Evolutionary conservation across 1,140 invertebrate genomes (phyloP).

Genomic region (Ips nitidus): DNA sequence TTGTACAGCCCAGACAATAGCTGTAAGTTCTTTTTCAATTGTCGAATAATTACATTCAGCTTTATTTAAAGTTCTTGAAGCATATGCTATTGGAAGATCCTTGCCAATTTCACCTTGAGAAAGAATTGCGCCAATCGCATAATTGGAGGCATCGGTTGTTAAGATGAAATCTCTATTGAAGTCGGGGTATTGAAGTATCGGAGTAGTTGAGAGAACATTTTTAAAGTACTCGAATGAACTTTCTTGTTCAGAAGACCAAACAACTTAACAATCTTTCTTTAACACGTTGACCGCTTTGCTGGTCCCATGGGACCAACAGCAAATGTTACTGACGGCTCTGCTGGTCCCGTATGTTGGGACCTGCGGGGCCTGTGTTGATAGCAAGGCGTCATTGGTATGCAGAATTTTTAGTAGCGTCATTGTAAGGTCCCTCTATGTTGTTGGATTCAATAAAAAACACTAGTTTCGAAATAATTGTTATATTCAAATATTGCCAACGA

Average conservation of each 20-base stretch:
- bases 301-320: too few species aligned
- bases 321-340: too few species aligned
- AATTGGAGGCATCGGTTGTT: conserved; percentile 51
- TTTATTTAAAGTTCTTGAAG: conserved; percentile 42
- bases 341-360: too few species aligned
- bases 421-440: too few species aligned
- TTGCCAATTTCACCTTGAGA: conserved; percentile 39
- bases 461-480: too few species aligned
- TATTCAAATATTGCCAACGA: too few species aligned
- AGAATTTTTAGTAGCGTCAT: too few species aligned
- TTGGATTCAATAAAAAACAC: too few species aligned
- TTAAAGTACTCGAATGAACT: conserved; percentile 51
- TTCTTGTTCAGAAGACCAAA: conserved; percentile 28
- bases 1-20: conserved; percentile 37
- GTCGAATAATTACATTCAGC: conserved; percentile 41
- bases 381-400: too few species aligned
- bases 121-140: conserved; percentile 47
- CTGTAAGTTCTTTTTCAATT: conserved; percentile 47
- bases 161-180: conserved; percentile 48
- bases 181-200: conserved; percentile 50
- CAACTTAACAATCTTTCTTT: conserved; percentile 31
- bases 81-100: conserved; percentile 44
- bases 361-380: too few species aligned
- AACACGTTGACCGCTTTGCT: neutral
- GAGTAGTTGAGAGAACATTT: conserved; percentile 48